phyloP scores from a whole-genome alignment of 2,888 invertebrate genomes.

The Pogonocherus hispidulus region DNA sequence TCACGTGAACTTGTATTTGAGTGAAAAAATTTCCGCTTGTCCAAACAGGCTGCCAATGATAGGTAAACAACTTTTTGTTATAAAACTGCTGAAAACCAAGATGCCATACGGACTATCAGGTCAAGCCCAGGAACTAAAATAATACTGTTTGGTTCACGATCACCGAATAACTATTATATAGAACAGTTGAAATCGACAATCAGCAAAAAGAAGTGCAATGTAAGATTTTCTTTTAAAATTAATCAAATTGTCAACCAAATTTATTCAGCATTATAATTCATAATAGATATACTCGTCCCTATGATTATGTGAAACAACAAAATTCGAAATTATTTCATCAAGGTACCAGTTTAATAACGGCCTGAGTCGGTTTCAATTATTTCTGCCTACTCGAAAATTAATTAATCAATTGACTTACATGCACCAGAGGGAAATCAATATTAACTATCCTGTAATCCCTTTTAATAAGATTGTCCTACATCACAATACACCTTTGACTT shows the following conservation, averaged over 20 bases:
- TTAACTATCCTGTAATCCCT: slow-evolving; percentile 15
- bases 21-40: no score
- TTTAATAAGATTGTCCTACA: slow-evolving; percentile 15
- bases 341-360: not conserved
- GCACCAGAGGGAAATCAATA: slow-evolving; percentile 10
- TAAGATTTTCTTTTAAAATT: no score
- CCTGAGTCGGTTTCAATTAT: not conserved
- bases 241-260: not conserved
- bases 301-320: not conserved
- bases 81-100: no score
- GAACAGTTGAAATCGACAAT: no score
- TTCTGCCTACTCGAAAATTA: slow-evolving; percentile 8
- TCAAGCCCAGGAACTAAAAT: no score
- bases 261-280: not conserved
- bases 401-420: slow-evolving; percentile 14
- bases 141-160: no score
- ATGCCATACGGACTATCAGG: no score
- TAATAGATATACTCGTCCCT: not conserved
- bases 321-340: not conserved
- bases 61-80: no score
- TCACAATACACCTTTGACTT: slow-evolving; percentile 6
- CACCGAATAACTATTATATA: no score
- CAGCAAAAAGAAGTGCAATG: no score
- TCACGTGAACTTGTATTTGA: no score
- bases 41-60: no score